Conservation (phyloP, 2,113 vertebrate genomes). For the Psettodes erumei region DNA sequence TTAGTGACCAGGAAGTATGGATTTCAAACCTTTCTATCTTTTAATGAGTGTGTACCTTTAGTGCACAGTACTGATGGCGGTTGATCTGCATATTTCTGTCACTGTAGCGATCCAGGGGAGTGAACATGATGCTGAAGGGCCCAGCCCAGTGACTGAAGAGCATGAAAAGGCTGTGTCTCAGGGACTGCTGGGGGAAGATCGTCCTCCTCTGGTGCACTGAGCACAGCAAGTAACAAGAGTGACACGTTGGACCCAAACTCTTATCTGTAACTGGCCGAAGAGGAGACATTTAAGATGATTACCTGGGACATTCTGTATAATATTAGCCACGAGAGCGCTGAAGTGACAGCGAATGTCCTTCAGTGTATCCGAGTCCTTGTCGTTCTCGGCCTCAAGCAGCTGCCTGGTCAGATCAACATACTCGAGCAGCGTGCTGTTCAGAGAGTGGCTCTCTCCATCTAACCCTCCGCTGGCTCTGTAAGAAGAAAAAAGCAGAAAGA, state of each 20-base stretch:
- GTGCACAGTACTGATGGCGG: slow-evolving; percentile 97
- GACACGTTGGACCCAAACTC: neutral
- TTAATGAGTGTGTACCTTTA: slow-evolving; percentile 87
- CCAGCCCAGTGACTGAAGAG: slow-evolving; percentile 99
- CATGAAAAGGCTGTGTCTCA: slow-evolving; percentile 99
- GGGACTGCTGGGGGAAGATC: slow-evolving; percentile 97
- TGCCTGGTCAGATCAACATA: slow-evolving; percentile 98
- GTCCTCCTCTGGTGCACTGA: slow-evolving; percentile 97
- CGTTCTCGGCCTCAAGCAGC: slow-evolving; percentile 97
- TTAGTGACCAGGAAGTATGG: neutral
- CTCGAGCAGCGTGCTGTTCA: slow-evolving; percentile 95
- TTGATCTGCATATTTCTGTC: slow-evolving; percentile 99
- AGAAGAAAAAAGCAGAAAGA: neutral
- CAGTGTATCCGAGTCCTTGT: slow-evolving; percentile 97
- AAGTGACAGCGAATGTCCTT: slow-evolving; percentile 99
- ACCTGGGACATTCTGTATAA: slow-evolving; percentile 99
- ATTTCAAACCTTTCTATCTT: neutral
- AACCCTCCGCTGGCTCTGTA: slow-evolving; percentile 94
- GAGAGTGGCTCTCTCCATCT: slow-evolving; percentile 96
- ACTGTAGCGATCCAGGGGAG: slow-evolving; percentile 97
- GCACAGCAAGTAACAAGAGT: slow-evolving; percentile 11
- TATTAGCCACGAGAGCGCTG: slow-evolving; percentile 99
- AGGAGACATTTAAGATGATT: slow-evolving; percentile 36
- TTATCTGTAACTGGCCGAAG: neutral
- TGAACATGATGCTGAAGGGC: slow-evolving; percentile 99